Evolutionary conservation across 2,113 vertebrate species (phyloP).

Genomic region (Cardinalis cardinalis): DNA sequence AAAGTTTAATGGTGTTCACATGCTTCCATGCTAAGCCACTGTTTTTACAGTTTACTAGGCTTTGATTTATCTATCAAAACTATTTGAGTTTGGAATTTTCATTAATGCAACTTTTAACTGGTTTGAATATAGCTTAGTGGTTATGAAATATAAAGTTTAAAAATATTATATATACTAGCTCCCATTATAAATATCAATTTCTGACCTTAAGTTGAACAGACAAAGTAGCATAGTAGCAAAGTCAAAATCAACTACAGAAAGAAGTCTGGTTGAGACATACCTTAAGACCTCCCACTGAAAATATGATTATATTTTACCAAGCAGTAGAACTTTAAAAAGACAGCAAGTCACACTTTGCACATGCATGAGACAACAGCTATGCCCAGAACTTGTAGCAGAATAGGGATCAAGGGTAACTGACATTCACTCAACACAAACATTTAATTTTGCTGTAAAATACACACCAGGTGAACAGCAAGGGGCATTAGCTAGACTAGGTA

Average conservation of each 20-base stretch:
- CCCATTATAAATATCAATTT: background rate
- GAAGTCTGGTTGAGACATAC: background rate
- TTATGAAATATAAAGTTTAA: background rate
- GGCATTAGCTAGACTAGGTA: background rate
- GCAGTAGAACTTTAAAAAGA: background rate
- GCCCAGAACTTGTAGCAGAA: background rate
- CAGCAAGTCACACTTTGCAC: conserved; percentile 8
- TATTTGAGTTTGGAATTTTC: background rate
- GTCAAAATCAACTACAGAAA: background rate
- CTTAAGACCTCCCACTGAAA: background rate
- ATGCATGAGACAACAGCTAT: background rate
- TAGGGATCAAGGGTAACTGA: background rate
- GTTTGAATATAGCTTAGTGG: background rate
- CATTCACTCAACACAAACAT: background rate
- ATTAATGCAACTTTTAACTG: background rate
- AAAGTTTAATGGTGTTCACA: background rate
- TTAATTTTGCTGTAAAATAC: background rate
- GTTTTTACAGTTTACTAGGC: background rate
- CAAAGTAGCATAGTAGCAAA: background rate
- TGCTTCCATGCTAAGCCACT: background rate
- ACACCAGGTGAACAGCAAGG: background rate
- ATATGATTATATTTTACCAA: background rate
- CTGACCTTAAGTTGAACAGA: background rate
- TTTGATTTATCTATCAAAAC: background rate
- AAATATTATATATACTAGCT: background rate